Base-by-base conservation (phyloP, 2,888 invertebrate genomes). In the Julus scanicus region DNA sequence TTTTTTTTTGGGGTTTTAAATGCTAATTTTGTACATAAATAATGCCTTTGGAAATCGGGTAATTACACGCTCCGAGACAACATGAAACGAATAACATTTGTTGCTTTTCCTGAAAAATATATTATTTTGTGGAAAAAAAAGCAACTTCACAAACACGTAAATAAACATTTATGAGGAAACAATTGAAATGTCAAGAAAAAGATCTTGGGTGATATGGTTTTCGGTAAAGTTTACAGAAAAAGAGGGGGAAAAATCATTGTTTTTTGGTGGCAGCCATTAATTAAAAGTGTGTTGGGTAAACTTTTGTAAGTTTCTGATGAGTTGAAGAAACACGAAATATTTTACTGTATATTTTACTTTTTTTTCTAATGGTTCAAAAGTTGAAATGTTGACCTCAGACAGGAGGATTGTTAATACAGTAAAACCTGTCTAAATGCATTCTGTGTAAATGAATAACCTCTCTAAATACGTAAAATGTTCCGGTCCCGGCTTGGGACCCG, bases 161-260 rank as follows among this genome's bases (percentile, higher is more conserved):
- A 71, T 71, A 71, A 71, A 29, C 71, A 71, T 71, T 71, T 29
- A 71, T 71, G 71, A 71, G 71, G 29, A 71, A 71, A 71, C 71
- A 29, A 71, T 71, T 71, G 71, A 71, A 71, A 71, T 71, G 71
- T 71, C 71, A 71, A 71, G 29, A 71, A 20, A 63, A 29, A 71
- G 29, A 71, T 71, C 71, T 71, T 29, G 71, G 11, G 71, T 49
- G 71, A 71, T 71, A 71, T 71, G 71, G 71, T 29, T 29, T 71
- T 71, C 71, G 71, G 71, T 71, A 71, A 71, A 71, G 71, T 71
- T 71, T 71, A 63, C 63, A 63, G 9, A 63, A 20, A 49, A 49
- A 49, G 49, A 49, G 9, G 63, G 20, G 20, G 4, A n/a, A 63
- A 17, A 63, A 63, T 4, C 63, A 63, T 71, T 71, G 71, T 20